Percentiles rank a stretch among this genome's conserved stretches.
These are phyloP conservation scores for Hippocampus barbouri DNA, from an alignment of 2,113 vertebrate genomes.

Conservation along the genomic window DNA sequence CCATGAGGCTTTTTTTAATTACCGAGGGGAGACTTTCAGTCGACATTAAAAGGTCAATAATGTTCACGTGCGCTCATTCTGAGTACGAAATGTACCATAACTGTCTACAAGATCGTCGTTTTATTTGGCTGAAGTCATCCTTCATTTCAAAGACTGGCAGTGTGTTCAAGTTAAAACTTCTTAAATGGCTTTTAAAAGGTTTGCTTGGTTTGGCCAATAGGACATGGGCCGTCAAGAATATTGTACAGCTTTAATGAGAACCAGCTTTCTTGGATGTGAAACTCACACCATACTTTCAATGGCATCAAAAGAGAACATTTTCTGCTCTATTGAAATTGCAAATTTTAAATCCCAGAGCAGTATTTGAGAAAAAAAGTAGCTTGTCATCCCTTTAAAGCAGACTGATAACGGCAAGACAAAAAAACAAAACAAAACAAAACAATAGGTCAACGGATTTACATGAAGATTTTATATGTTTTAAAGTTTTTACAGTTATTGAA, in stretches of 20 bases:
- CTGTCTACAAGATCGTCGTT: not conserved
- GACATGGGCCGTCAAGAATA: slow-evolving; percentile 37
- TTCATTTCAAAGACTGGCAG: not conserved
- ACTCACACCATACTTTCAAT: not conserved
- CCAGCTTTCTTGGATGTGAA: slow-evolving; percentile 41
- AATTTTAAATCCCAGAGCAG: too few species aligned
- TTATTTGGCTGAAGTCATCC: not conserved
- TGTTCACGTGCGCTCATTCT: not conserved
- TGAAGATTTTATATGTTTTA: too few species aligned
- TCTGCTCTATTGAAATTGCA: too few species aligned
- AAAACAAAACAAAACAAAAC: too few species aligned
- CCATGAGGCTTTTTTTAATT: slow-evolving; percentile 1
- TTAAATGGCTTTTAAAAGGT: slow-evolving; percentile 17
- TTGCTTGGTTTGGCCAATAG: slow-evolving; percentile 47
- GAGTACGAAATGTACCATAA: not conserved
- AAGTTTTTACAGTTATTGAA: too few species aligned
- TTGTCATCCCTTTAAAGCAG: too few species aligned
- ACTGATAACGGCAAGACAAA: too few species aligned
- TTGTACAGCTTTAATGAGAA: slow-evolving; percentile 44
- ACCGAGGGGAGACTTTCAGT: not conserved
- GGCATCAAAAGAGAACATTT: too few species aligned
- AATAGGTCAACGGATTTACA: too few species aligned
- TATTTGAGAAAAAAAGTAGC: too few species aligned
- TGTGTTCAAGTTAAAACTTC: not conserved
- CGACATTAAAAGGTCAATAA: not conserved